Evolutionary conservation across 2,797 vertebrate species (phyloP), one percentile per base, ranked within the genome.

Genomic region (Crenichthys baileyi): DNA sequence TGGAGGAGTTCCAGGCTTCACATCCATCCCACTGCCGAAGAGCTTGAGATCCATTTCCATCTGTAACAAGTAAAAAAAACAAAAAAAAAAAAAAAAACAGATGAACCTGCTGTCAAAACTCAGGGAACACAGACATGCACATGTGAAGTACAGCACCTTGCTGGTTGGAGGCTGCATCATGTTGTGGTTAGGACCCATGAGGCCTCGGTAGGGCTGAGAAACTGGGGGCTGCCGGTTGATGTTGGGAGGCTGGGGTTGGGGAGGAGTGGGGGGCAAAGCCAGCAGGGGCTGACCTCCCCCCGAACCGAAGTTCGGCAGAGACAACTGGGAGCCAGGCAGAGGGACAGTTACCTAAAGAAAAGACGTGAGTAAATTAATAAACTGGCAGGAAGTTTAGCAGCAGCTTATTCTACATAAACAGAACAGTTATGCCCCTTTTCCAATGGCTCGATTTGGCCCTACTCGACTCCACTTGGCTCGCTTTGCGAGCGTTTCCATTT

Each of bases 21-120:
- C 94, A 87, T 99, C 98, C 95, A 99, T 98, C 78, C 96, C 96
- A 83, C 96, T 95, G 85, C 97, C 96, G 84, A 98, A 99, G 60
- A 97, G 96, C 89, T 99, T 99, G 77, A 99, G 91, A 84, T 99
- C 98, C 96, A 99, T 97, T 94, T 99, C 98, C 95, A 99, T 97
- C 98, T 99, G 94, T 29, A 91, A 39, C 70, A 31, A 6, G 29
- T n/a, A 26, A 56, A 75, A 12, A 41, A 31, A 81, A 16, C 15
- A 18, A 31, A 41, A 11, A 39, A 29, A 18, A 12, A 50, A 16
- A 12, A 13, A 12, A 53, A 53, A 53, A 20, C 16, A 53, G n/a
- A 26, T 70, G 1, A 55, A 48, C 11, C 5, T 50, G 51, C 31
- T 0, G 48, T 71, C 31, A 36, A 60, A 48, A 60, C 6, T 0